A percentile compares a stretch with the other conserved stretches of the same genome.
Conservation (phyloP, 2,113 vertebrate genomes). For the Melanostigma gelatinosum region DNA sequence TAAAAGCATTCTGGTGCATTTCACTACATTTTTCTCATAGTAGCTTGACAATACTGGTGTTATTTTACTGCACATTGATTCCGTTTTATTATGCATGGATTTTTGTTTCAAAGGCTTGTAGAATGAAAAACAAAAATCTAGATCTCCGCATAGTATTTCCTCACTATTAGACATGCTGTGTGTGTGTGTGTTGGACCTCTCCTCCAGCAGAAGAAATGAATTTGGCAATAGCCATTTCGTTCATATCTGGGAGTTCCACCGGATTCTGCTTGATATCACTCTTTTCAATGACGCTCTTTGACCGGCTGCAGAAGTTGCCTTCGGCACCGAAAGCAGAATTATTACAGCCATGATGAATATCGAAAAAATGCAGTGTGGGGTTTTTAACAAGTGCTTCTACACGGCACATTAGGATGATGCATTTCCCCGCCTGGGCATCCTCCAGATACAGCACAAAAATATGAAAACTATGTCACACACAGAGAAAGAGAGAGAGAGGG, state of each 20-base stretch:
- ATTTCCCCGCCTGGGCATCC: constrained; percentile 58
- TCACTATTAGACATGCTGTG: background rate
- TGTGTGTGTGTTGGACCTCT: constrained; percentile 18
- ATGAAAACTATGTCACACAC: constrained; percentile 57
- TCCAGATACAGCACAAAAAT: constrained; percentile 61
- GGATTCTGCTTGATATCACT: constrained; percentile 51
- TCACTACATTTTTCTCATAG: background rate
- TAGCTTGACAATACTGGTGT: background rate
- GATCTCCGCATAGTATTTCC: constrained; percentile 1
- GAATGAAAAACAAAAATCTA: background rate
- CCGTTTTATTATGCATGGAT: constrained; percentile 12
- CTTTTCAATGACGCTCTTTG: constrained; percentile 64
- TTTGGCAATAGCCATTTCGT: constrained; percentile 44
- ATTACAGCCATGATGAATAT: constrained; percentile 73
- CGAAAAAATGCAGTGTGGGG: constrained; percentile 66
- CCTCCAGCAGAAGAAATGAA: constrained; percentile 1
- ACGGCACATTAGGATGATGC: constrained; percentile 70
- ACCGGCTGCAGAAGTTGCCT: constrained; percentile 52
- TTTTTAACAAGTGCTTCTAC: constrained; percentile 75
- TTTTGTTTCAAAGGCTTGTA: constrained; percentile 2
- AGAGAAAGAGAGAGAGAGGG: constrained; percentile 1
- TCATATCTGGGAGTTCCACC: constrained; percentile 53
- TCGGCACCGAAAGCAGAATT: constrained; percentile 54
- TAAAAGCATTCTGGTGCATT: background rate
- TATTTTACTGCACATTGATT: constrained; percentile 4